Evolutionary conservation across 2,888 invertebrate species (phyloP).

Genomic region (Thymelicus sylvestris): DNA sequence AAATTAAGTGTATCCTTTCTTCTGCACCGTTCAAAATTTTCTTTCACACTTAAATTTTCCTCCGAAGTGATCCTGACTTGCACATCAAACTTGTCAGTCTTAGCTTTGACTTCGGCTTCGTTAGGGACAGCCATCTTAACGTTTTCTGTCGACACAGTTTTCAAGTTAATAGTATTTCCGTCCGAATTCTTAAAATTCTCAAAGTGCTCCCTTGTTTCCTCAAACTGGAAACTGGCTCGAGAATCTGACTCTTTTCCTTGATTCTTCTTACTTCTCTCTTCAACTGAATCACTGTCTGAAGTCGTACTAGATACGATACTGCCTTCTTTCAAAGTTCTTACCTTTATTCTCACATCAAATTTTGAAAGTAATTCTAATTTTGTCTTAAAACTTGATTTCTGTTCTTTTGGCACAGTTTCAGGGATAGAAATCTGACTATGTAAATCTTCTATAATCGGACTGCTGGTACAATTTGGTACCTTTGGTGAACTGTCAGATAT

Average conservation of each 20-base stretch:
- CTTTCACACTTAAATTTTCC: slow-evolving; percentile 75
- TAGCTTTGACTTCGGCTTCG: slow-evolving; percentile 71
- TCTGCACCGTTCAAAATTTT: slow-evolving; percentile 61
- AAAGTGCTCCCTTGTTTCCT: slow-evolving; percentile 63
- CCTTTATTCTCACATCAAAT: slow-evolving; percentile 83
- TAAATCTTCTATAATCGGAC: slow-evolving; percentile 54
- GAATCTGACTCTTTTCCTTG: slow-evolving; percentile 50
- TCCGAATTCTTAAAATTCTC: slow-evolving; percentile 55
- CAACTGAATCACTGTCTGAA: slow-evolving; percentile 69
- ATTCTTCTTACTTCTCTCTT: slow-evolving; percentile 50
- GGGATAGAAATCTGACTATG: slow-evolving; percentile 57
- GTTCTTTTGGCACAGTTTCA: slow-evolving; percentile 50
- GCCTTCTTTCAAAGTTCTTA: slow-evolving; percentile 76
- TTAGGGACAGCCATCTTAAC: slow-evolving; percentile 79
- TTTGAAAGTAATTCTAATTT: slow-evolving; percentile 79
- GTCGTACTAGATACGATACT: slow-evolving; percentile 65
- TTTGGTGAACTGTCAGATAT: slow-evolving; percentile 50
- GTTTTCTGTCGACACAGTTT: slow-evolving; percentile 66
- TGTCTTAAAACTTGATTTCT: slow-evolving; percentile 68
- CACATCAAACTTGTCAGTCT: slow-evolving; percentile 78
- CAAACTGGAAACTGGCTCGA: slow-evolving; percentile 53
- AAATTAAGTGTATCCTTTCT: slow-evolving; percentile 77
- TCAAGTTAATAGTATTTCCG: slow-evolving; percentile 62
- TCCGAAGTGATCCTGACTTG: slow-evolving; percentile 81
- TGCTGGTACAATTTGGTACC: slow-evolving; percentile 50